Evolutionary conservation across 1,140 invertebrate species (phyloP).

Genomic region (Rhyzopertha dominica): DNA sequence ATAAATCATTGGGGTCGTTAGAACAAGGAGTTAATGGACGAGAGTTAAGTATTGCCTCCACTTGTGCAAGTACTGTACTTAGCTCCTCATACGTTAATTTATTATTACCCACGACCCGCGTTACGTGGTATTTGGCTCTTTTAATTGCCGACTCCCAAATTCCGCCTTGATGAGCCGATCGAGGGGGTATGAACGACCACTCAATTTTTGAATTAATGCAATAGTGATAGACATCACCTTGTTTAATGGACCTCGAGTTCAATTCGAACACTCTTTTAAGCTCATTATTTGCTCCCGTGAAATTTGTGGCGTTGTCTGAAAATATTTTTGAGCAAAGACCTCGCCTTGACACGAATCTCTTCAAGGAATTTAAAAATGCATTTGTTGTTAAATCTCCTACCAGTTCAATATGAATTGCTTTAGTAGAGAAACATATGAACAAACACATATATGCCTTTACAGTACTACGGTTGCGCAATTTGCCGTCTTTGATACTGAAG

Average conservation of each 20-base stretch:
- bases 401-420: slow-evolving; percentile 36
- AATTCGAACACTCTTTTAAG: neutral
- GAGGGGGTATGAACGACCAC: slow-evolving; percentile 23
- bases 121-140: slow-evolving; percentile 33
- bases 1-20: slow-evolving; percentile 28
- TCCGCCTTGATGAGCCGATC: slow-evolving; percentile 24
- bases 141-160: slow-evolving; percentile 24
- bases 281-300: slow-evolving; percentile 20
- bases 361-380: slow-evolving; percentile 25
- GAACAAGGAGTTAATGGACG: slow-evolving; percentile 34
- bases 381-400: slow-evolving; percentile 25
- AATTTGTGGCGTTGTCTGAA: slow-evolving; percentile 35
- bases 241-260: slow-evolving; percentile 32
- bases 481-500: slow-evolving; percentile 18
- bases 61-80: slow-evolving; percentile 27
- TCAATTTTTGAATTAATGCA: slow-evolving; percentile 45
- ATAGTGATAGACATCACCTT: slow-evolving; percentile 42
- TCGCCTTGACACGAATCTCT: slow-evolving; percentile 29
- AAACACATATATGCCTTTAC: slow-evolving; percentile 29
- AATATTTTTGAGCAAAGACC: slow-evolving; percentile 23
- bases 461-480: slow-evolving; percentile 11
- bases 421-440: slow-evolving; percentile 15
- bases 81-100: slow-evolving; percentile 21
- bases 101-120: slow-evolving; percentile 25
- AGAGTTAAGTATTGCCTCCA: slow-evolving; percentile 36